Conservation (phyloP, 2,113 vertebrate genomes). For the Hemiscyllium ocellatum region DNA sequence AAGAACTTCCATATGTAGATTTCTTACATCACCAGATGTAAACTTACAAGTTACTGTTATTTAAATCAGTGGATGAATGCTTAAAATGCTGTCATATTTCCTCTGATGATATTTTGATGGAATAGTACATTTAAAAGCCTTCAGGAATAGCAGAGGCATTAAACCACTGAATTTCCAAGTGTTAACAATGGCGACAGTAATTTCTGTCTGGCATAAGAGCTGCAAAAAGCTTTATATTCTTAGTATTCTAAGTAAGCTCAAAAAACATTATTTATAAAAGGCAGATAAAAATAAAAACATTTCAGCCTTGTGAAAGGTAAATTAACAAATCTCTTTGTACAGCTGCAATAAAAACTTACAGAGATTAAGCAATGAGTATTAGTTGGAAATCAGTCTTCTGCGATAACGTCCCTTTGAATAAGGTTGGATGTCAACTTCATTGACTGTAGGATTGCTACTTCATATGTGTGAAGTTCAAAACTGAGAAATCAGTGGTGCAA, state of each 20-base stretch:
- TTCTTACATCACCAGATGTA: neutral
- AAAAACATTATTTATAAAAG: too few relatives aligned
- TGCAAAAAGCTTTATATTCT: neutral
- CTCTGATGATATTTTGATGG: neutral
- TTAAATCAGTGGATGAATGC: neutral
- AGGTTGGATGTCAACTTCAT: neutral
- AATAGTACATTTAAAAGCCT: neutral
- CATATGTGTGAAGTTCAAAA: neutral
- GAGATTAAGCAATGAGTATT: slow-evolving; percentile 2
- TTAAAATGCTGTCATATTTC: neutral
- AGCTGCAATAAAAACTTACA: slow-evolving; percentile 17
- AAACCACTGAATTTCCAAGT: neutral
- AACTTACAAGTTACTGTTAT: neutral
- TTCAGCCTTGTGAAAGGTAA: too few relatives aligned
- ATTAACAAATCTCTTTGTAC: neutral
- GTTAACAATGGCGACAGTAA: neutral
- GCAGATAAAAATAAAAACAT: neutral
- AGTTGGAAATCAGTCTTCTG: neutral
- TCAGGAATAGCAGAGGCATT: neutral
- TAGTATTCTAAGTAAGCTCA: neutral
- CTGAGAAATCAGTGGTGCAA: neutral
- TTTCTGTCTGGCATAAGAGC: neutral
- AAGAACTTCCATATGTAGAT: neutral
- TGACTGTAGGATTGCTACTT: neutral
- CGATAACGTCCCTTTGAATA: neutral